Conservation (phyloP, 2,797 vertebrate genomes). For the Rhadinocentrus ornatus region DNA sequence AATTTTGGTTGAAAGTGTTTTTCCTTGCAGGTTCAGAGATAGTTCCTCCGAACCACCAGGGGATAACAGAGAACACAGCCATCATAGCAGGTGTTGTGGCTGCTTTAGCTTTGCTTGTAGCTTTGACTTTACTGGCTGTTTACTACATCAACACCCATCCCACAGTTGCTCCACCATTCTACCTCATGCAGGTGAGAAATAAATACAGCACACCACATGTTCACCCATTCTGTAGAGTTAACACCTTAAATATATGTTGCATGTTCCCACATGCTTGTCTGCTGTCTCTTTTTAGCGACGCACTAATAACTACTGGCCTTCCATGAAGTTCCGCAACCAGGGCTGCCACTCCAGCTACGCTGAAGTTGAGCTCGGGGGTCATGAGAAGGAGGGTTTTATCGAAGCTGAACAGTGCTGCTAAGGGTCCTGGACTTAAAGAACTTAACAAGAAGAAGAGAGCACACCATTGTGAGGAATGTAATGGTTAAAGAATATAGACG, state of each 20-base stretch:
- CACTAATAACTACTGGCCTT: conserved; percentile 91
- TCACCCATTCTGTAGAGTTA: too few species aligned
- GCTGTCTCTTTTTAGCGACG: conserved; percentile 79
- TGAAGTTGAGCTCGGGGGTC: conserved; percentile 89
- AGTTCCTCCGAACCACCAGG: conserved; percentile 66
- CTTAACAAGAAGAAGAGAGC: conserved; percentile 38
- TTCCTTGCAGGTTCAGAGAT: conserved; percentile 65
- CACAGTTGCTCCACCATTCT: conserved; percentile 88
- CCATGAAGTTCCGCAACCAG: conserved; percentile 94
- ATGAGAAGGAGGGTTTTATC: conserved; percentile 93
- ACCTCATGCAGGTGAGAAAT: conserved; percentile 86
- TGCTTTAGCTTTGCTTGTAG: conserved; percentile 86
- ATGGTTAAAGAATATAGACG: conserved; percentile 25
- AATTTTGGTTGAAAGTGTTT: not conserved
- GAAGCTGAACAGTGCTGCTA: conserved; percentile 92
- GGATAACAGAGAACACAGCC: conserved; percentile 84
- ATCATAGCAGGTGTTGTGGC: conserved; percentile 90
- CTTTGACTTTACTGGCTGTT: conserved; percentile 87
- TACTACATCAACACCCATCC: conserved; percentile 94
- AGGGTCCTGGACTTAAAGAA: conserved; percentile 62
- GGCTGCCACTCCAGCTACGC: conserved; percentile 86
- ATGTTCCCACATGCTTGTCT: not conserved
- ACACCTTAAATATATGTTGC: not conserved
- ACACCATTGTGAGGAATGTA: conserved; percentile 50
- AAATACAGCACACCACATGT: not conserved